Evolutionary conservation across 2,888 invertebrate species (phyloP), one percentile per base, ranked within the genome.

Genomic region (Epinotia bilunana): DNA sequence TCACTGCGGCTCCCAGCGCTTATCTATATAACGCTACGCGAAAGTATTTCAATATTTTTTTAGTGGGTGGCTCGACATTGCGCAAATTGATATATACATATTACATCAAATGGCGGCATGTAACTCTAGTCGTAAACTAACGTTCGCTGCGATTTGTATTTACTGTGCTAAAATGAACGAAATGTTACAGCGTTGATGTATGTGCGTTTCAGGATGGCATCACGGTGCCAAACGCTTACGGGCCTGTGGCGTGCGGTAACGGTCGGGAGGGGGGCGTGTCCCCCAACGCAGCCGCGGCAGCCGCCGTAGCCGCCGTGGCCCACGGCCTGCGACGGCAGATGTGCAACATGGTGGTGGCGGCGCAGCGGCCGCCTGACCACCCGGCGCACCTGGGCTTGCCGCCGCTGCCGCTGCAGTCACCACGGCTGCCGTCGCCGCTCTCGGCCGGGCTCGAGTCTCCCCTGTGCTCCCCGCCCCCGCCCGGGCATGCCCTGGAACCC

Each of bases 291-390:
- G 97, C 97, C 20, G 96, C 96, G 62, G 97, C 97, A 69, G 97
- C 97, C 53, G 98, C 98, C 55, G 97, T 97, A 58, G 97, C 97
- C 13, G 97, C 97, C 20, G 97, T 98, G 73, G 98, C 98, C 18
- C 97, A 97, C 91, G 97, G 97, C 61, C 94, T 98, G 75, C 95
- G 97, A 69, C 97, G 98, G 81, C 98, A 98, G 90, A 97, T 98
- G 97, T 97, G 96, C 95, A 96, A 95, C 89, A 96, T 96, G 96
- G 96, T 96, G 75, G 97, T 97, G 20, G 90, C 92, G 11, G 91
- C 92, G 57, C 93, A 92, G 83, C 87, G 92, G 23, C 91, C 92
- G 18, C 85, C 87, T 58, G 92, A 92, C 77, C 92, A 92, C 78
- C 88, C 90, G 80, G 92, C 95, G 86, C 94, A 95, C 91, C 95